Evolutionary conservation across 2,888 invertebrate species (phyloP).

Genomic region (Girardia tigrina): DNA sequence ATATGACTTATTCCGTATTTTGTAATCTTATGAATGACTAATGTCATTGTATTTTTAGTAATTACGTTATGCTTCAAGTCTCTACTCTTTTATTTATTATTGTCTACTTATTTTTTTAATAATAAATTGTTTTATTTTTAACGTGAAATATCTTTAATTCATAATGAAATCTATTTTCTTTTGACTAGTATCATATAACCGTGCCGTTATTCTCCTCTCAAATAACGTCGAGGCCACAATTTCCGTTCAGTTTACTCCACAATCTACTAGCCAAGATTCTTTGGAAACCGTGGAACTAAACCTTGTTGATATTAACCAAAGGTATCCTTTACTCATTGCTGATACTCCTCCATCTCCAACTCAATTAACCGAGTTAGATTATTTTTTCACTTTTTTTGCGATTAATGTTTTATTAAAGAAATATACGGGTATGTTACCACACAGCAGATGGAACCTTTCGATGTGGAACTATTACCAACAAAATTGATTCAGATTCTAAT

Average conservation of each 20-base stretch:
- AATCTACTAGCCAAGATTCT: background rate
- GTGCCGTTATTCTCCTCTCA: background rate
- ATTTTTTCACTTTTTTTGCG: background rate
- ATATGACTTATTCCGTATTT: too few species aligned
- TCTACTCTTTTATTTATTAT: too few species aligned
- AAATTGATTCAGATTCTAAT: background rate
- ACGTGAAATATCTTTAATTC: too few species aligned
- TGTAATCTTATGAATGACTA: too few species aligned
- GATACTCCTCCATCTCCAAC: background rate
- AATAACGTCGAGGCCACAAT: conserved; percentile 2
- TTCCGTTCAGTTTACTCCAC: background rate
- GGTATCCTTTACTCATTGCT: background rate
- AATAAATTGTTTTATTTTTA: too few species aligned
- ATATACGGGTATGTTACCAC: conserved; percentile 27
- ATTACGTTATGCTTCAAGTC: too few species aligned
- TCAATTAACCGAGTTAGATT: background rate
- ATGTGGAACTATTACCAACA: background rate
- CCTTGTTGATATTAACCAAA: conserved; percentile 2
- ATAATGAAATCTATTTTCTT: background rate
- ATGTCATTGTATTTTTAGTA: too few species aligned
- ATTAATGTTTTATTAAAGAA: background rate
- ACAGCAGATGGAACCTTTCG: conserved; percentile 3
- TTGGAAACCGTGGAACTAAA: background rate
- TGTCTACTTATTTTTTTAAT: too few species aligned
- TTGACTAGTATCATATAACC: background rate